Percentiles rank a stretch among this genome's conserved stretches.
Conservation (phyloP, 1,140 invertebrate species). For the Acarapis woodi region DNA sequence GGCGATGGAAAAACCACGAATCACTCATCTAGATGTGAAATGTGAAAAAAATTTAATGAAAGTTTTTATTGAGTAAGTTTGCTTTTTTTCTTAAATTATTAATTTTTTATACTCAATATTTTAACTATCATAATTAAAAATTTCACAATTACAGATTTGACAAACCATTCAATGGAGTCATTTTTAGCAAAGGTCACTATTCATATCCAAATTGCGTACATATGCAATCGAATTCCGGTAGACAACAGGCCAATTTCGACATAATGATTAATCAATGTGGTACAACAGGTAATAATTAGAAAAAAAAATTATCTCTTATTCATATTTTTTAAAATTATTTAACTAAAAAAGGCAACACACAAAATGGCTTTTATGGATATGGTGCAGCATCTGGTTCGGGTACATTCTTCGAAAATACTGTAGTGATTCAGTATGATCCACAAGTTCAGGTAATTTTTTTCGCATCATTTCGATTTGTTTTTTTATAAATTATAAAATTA, state of each 20-base stretch:
- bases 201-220: constrained; percentile 68
- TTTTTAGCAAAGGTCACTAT: constrained; percentile 25
- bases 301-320: too few relatives aligned
- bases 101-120: too few relatives aligned
- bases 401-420: constrained; percentile 77
- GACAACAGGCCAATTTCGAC: constrained; percentile 61
- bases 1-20: constrained; percentile 15
- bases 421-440: constrained; percentile 73
- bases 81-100: too few relatives aligned
- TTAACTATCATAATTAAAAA: too few relatives aligned
- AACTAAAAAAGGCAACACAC: too few relatives aligned
- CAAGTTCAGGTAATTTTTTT: too few relatives aligned
- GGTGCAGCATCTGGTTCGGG: constrained; percentile 46
- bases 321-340: too few relatives aligned
- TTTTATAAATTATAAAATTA: too few relatives aligned
- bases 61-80: constrained; percentile 15
- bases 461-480: too few relatives aligned
- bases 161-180: constrained; percentile 16
- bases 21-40: constrained; percentile 15
- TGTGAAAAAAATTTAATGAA: constrained; percentile 17
- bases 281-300: constrained; percentile 59
- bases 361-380: constrained; percentile 9
- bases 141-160: too few relatives aligned
- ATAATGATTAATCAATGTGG: constrained; percentile 69
- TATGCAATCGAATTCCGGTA: constrained; percentile 54